Conservation (phyloP, 2,797 vertebrate species). For the Chromobotia macracanthus region DNA sequence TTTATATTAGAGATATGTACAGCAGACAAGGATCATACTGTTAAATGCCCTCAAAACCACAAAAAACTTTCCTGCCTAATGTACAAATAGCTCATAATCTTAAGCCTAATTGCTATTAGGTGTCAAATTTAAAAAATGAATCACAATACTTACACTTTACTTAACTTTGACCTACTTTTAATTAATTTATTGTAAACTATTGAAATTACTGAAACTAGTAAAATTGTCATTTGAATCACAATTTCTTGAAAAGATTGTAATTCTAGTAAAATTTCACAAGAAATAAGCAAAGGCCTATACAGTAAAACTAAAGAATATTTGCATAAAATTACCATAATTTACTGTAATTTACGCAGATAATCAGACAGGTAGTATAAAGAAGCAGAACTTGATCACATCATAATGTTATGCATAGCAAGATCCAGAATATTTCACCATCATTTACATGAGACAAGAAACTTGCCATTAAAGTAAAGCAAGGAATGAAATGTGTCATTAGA, state of each 20-base stretch:
- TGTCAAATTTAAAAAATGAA: too few species aligned
- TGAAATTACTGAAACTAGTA: too few species aligned
- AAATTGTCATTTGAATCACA: too few species aligned
- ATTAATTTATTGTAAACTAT: too few species aligned
- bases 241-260: neutral
- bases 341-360: neutral
- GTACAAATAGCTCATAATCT: too few species aligned
- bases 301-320: neutral
- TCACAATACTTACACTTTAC: too few species aligned
- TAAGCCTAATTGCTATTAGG: too few species aligned
- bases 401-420: neutral
- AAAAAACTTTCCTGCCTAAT: too few species aligned
- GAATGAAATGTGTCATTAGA: constrained; percentile 29
- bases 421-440: neutral
- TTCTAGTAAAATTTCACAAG: neutral
- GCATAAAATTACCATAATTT: neutral
- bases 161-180: too few species aligned
- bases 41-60: too few species aligned
- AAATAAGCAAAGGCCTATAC: neutral
- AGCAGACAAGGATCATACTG: too few species aligned
- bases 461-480: constrained; percentile 39
- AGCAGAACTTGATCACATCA: neutral
- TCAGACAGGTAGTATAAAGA: neutral
- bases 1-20: too few species aligned
- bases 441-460: constrained; percentile 32